Evolutionary conservation across 2,888 invertebrate species (phyloP).

Genomic region (Phortica magna): DNA sequence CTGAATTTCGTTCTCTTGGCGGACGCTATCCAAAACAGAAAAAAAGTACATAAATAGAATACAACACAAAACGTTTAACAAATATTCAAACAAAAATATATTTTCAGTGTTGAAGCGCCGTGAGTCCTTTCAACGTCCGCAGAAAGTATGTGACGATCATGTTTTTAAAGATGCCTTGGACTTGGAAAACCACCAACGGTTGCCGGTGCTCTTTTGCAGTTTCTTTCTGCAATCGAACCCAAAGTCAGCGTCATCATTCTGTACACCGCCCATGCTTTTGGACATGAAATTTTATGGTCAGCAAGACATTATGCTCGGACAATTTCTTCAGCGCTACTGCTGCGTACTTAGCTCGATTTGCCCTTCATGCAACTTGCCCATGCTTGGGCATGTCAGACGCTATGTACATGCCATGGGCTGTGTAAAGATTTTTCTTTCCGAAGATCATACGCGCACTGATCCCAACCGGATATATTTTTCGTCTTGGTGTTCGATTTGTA

Average conservation of each 20-base stretch:
- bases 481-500: slow-evolving; percentile 77
- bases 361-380: slow-evolving; percentile 87
- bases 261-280: slow-evolving; percentile 75
- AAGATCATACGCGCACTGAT: slow-evolving; percentile 71
- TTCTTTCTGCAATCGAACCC: slow-evolving; percentile 73
- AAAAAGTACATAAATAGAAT: slow-evolving; percentile 63
- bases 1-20: slow-evolving; percentile 92
- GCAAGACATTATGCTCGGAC: slow-evolving; percentile 96
- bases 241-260: slow-evolving; percentile 76
- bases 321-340: slow-evolving; percentile 95
- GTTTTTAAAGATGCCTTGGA: slow-evolving; percentile 84
- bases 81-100: not conserved
- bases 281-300: slow-evolving; percentile 96
- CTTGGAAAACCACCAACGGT: slow-evolving; percentile 89
- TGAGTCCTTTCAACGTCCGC: slow-evolving; percentile 67
- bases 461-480: slow-evolving; percentile 75
- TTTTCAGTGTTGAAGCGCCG: slow-evolving; percentile 70
- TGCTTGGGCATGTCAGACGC: slow-evolving; percentile 89
- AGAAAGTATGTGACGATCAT: slow-evolving; percentile 72
- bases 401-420: slow-evolving; percentile 95
- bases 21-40: slow-evolving; percentile 80
- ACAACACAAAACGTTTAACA: not conserved
- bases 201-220: slow-evolving; percentile 94
- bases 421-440: slow-evolving; percentile 83
- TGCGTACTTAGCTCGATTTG: slow-evolving; percentile 91